Base-by-base conservation (phyloP, 2,797 vertebrate species). In the Manis crassicaudata region DNA sequence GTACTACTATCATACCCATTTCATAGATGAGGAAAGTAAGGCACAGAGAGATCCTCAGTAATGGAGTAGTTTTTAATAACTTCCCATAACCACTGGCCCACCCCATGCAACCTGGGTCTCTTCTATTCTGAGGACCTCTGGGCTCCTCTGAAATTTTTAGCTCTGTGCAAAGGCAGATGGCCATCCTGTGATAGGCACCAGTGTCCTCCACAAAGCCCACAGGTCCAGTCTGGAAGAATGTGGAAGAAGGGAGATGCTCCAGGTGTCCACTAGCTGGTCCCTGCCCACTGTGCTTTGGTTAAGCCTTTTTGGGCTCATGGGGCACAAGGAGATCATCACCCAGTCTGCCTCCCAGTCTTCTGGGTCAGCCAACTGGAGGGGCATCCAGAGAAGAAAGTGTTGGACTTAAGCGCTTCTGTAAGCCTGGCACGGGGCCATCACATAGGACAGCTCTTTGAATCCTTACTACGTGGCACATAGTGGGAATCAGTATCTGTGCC, bases 401-500 rank as follows among this genome's bases (percentile, higher is more conserved):
- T 50, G 23, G 56, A 52, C 7, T 25, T n/a, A 2, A 0, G 32
- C 12, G 52, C 43, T 21, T 27, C 63, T 27, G 20, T 40, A 29
- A n/a, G 58, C 21, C 46, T 2, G 60, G 72, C 11, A 2, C 68
- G 9, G 37, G 20, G 21, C 29, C 62, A 54, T 9, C 23, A 1
- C 2, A 1, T 0, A 11, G 1, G 8, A 21, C 2, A 29, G 67
- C 25, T 29, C 50, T 12, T 0, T 17, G 20, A 54, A 23, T 88
- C 43, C 54, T 73, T 4, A 37, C 23, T 54, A 32, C 73, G 0
- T 46, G n/a, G 10, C 3, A 2, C 5, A 3, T 1, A 29, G 37
- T 50, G 43, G 75, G 60, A 63, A 46, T 52, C 37, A 10, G 40
- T 2, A 17, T 17, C 79, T 16, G 2, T 25, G 23, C 25, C n/a